Percentiles rank a stretch among this genome's conserved stretches.
These are phyloP conservation scores for Wiebesia pumilae DNA, from an alignment of 1,140 invertebrate genomes.

Conservation along the genomic window DNA sequence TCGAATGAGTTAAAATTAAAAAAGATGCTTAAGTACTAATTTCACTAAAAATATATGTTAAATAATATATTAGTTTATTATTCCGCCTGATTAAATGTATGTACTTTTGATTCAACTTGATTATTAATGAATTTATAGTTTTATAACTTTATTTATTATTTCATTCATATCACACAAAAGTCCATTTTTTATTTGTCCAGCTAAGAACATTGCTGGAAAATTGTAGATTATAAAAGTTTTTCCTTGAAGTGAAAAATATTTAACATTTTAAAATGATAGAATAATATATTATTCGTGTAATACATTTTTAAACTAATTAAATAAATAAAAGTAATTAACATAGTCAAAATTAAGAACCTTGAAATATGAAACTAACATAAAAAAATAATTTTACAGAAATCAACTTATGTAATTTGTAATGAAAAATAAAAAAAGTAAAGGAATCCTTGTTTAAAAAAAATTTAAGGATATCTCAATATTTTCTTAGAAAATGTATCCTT, in stretches of 20 bases:
- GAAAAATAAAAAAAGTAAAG: slow-evolving; percentile 38
- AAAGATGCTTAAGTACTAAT: slow-evolving; percentile 20
- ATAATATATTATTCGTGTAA: slow-evolving; percentile 10
- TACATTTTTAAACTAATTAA: slow-evolving; percentile 23
- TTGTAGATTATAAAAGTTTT: slow-evolving; percentile 32
- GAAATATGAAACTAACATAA: slow-evolving; percentile 41
- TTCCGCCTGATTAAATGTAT: slow-evolving; percentile 19
- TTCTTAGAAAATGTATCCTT: slow-evolving; percentile 54
- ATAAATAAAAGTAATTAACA: slow-evolving; percentile 40
- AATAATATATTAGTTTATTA: slow-evolving; percentile 37
- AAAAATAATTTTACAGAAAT: slow-evolving; percentile 42
- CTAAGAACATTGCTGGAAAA: slow-evolving; percentile 38
- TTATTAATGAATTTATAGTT: slow-evolving; percentile 20
- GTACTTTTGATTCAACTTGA: slow-evolving; percentile 43
- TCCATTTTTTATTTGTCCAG: slow-evolving; percentile 49
- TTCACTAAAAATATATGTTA: slow-evolving; percentile 36
- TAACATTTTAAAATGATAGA: slow-evolving; percentile 36
- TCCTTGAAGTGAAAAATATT: slow-evolving; percentile 20
- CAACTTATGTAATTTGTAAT: slow-evolving; percentile 32
- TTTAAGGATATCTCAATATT: slow-evolving; percentile 38
- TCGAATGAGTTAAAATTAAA: slow-evolving; percentile 15
- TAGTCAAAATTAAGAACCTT: slow-evolving; percentile 19
- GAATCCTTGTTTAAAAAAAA: slow-evolving; percentile 35
- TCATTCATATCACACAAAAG: slow-evolving; percentile 51
- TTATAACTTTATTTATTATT: slow-evolving; percentile 38